Base-by-base conservation (phyloP, 2,888 invertebrate species). In the Tenthredo mesomela region DNA sequence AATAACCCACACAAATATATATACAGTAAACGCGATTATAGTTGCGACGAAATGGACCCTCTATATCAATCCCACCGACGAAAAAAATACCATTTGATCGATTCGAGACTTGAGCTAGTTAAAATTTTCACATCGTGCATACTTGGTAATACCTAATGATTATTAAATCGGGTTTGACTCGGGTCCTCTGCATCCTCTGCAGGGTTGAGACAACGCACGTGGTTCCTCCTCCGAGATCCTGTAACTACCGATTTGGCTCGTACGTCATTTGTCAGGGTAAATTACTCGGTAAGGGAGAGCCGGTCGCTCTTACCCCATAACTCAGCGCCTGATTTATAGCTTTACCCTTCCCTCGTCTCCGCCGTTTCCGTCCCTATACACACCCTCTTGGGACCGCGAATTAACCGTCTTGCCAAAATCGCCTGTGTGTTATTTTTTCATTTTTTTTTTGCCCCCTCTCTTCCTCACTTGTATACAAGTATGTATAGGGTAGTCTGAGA, bases 221-320 rank as follows among this genome's bases (percentile, higher is more conserved):
- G 71, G 71, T 73, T 73, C 21, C 43, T 80, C 40, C 40, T 58
- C 40, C 18, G 58, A 80, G 80, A 37, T 50, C 33, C 50, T 40
- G 80, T 80, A 61, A 80, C 80, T 61, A 80, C 80, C 80, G 80
- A 80, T 80, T 80, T 50, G 61, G 80, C 80, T 80, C 80, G 80
- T 80, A 80, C 80, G 80, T 80, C 80, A 80, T 80, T 80, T 80
- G 80, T 80, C 80, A 80, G 80, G 80, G 80, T 80, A 80, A 80
- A 80, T 80, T 80, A 80, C 80, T 80, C 80, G 80, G 80, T 61
- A 40, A 80, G 80, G 80, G 80, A 80, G 80, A 80, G 61, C 80
- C 61, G 58, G 80, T 80, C 80, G 80, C 80, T 80, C 80, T 80
- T 80, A 80, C 80, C 80, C 80, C 80, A 80, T 80, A 80, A 80